Percentiles rank a stretch among this genome's conserved stretches.
These are phyloP conservation scores for Mormyrops boulengeri DNA, from an alignment of 2,797 vertebrate species.

Conservation along the genomic window DNA sequence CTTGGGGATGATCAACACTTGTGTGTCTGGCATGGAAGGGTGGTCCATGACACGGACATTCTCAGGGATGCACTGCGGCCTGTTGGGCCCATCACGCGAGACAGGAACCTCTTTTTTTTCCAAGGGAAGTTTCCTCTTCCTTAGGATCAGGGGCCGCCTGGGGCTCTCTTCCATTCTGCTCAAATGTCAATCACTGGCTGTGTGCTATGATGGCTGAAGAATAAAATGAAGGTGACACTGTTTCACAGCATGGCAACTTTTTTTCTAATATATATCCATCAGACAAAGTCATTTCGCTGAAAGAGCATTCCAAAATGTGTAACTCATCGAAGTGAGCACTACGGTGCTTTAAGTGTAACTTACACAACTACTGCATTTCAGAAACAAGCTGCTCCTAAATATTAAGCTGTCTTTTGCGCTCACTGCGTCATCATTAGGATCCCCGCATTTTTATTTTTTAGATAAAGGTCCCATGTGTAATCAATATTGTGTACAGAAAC, in stretches of 20 bases:
- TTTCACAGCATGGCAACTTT: not conserved
- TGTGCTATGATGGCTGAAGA: slow-evolving; percentile 38
- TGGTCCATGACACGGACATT: slow-evolving; percentile 80
- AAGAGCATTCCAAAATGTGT: not conserved
- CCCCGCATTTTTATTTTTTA: not conserved
- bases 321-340: not conserved
- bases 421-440: not conserved
- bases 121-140: slow-evolving; percentile 78
- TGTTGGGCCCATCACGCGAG: slow-evolving; percentile 33
- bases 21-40: slow-evolving; percentile 75
- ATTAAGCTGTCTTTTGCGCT: not conserved
- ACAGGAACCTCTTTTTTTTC: slow-evolving; percentile 50
- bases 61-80: slow-evolving; percentile 55
- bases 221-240: not conserved
- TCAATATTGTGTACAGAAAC: not conserved
- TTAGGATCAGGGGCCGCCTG: slow-evolving; percentile 87
- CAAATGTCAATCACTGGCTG: slow-evolving; percentile 44
- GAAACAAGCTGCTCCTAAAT: not conserved
- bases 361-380: not conserved
- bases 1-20: slow-evolving; percentile 77
- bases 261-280: not conserved
- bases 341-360: not conserved
- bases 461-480: not conserved
- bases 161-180: slow-evolving; percentile 86
- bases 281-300: not conserved